These are phyloP conservation scores for Quadroppia sp. DNA, from an alignment of 2,888 invertebrate genomes.

Conservation along the genomic window DNA sequence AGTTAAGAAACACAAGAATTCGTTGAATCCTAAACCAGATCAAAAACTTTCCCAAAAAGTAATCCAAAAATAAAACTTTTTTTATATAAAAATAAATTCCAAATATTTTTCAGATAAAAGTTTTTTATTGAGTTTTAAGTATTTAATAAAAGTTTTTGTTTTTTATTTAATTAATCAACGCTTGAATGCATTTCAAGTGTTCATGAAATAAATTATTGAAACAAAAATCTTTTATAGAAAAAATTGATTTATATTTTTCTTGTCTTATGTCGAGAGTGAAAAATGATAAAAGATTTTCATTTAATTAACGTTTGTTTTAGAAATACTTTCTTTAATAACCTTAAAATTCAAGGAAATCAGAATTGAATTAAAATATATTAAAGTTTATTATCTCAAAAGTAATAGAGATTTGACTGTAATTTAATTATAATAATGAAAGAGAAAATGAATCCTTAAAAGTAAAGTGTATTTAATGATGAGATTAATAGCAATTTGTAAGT, in stretches of 20 bases:
- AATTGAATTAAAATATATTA: not conserved
- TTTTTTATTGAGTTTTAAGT: too few species aligned
- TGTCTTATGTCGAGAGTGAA: too few species aligned
- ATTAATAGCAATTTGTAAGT: not conserved
- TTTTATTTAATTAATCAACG: not conserved
- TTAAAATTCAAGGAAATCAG: not conserved
- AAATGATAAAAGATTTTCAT: not conserved
- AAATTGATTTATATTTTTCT: too few species aligned
- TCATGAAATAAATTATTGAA: not conserved
- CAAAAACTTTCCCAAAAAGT: too few species aligned
- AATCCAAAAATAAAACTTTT: too few species aligned
- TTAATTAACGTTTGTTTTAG: not conserved
- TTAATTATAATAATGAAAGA: not conserved
- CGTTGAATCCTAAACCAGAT: too few species aligned
- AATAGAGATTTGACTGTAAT: too few species aligned
- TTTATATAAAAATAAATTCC: too few species aligned
- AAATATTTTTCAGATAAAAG: too few species aligned
- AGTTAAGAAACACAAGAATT: too few species aligned
- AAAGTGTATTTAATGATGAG: not conserved
- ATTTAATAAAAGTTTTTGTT: too few species aligned
- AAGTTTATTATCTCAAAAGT: too few species aligned
- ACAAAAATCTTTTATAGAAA: not conserved
- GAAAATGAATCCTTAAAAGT: not conserved
- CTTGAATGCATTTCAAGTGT: not conserved
- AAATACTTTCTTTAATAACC: not conserved